Evolutionary conservation across 2,888 invertebrate genomes (phyloP), one percentile per base, ranked within the genome.

Genomic region (Archips crataeganus): DNA sequence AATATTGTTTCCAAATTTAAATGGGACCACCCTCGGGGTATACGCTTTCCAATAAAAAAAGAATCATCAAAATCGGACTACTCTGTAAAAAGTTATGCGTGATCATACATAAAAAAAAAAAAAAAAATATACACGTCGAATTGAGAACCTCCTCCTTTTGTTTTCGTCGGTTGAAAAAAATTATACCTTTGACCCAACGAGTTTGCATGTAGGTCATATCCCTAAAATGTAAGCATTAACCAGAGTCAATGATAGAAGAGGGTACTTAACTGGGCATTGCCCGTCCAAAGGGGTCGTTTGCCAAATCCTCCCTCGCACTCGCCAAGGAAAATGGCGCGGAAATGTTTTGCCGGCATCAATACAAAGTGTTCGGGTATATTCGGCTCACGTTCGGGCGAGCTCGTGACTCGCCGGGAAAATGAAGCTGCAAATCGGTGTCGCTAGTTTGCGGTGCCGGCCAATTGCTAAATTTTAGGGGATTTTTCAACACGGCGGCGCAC

Each of bases 271-370:
- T 68, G 77, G 77, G 61, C 78, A 77, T 70, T 78, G 72, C 72
- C 75, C 75, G 70, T 70, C 45, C 34, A 34, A 71, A 54, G 71
- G 71, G 72, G 70, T 54, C 70, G 71, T 63, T 85, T 88, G 88
- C 87, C 87, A 89, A 90, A 88, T 77, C 81, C 84, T 82, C 83
- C 83, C 83, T 84, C 81, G 77, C 81, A 83, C 77, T 76, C 75
- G 85, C 87, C 84, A 86, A 84, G 81, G 87, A 92, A 93, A 93
- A 92, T 92, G 90, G 92, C 92, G 92, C 90, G 92, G 87, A 88
- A 91, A 81, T 80, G 81, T 89, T 91, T 91, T 91, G 87, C 89
- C 89, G 89, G 88, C 92, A 91, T 93, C 92, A 89, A 93, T 93
- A 92, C 85, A 77, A 69, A 76, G 78, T 77, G 77, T 78, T 90